phyloP scores from a whole-genome alignment of 2,113 vertebrate genomes.

The Sander lucioperca region DNA sequence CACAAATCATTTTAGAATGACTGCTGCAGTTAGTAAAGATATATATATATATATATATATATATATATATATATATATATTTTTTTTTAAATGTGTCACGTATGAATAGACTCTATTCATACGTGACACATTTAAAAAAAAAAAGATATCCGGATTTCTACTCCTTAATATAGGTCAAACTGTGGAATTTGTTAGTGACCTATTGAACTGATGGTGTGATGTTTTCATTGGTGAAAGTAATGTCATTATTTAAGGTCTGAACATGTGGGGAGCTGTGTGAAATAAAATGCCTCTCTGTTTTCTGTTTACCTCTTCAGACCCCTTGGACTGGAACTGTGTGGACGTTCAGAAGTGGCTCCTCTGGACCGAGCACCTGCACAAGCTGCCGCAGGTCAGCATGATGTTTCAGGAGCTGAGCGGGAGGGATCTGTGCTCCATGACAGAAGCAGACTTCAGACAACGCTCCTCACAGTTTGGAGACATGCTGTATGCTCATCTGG shows the following conservation, averaged over 20 bases:
- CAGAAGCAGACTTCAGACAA: conserved; percentile 91
- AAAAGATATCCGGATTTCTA: neutral
- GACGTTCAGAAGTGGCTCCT: conserved; percentile 96
- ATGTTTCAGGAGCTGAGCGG: conserved; percentile 91
- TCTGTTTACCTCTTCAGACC: conserved; percentile 80
- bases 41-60: no score
- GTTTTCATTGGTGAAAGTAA: neutral
- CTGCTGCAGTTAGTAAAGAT: no score
- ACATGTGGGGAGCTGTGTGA: neutral
- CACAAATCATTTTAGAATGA: no score
- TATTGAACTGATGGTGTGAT: neutral
- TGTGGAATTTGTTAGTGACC: neutral
- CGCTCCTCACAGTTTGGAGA: conserved; percentile 88
- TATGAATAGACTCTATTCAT: no score
- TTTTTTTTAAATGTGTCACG: no score
- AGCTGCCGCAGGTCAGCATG: conserved; percentile 88
- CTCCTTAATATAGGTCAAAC: neutral
- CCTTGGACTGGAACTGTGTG: conserved; percentile 88
- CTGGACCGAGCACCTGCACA: conserved; percentile 95
- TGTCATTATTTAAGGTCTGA: neutral
- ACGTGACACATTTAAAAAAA: neutral
- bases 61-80: no score
- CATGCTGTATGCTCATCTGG: conserved; percentile 91
- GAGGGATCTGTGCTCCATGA: conserved; percentile 91
- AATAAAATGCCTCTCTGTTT: neutral